Percentiles rank a stretch among this genome's conserved stretches.
Conservation (phyloP, 1,140 invertebrate species). For the Eumaeus atala region DNA sequence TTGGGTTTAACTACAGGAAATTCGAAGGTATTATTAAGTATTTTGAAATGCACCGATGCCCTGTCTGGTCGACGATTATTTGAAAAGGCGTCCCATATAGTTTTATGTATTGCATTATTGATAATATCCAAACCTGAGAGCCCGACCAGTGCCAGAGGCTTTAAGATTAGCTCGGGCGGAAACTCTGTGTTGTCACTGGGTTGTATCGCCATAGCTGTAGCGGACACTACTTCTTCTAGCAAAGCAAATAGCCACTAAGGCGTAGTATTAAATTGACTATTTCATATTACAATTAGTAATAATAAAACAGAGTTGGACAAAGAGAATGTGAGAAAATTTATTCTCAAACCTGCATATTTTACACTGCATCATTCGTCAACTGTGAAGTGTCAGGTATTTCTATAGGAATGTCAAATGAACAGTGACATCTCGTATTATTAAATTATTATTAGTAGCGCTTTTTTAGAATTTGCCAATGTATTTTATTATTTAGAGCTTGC, state of each 20-base stretch:
- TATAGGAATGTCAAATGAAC: neutral
- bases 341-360: conserved; percentile 13
- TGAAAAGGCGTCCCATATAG: conserved; percentile 94
- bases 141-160: conserved; percentile 88
- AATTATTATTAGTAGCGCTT: neutral
- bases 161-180: conserved; percentile 83
- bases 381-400: conserved; percentile 16
- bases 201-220: conserved; percentile 56
- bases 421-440: neutral
- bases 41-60: conserved; percentile 89
- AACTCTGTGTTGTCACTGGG: conserved; percentile 78
- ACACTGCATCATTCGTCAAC: conserved; percentile 35
- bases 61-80: conserved; percentile 86
- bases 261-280: conserved; percentile 17
- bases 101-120: conserved; percentile 89
- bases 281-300: conserved; percentile 30
- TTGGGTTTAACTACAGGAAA: conserved; percentile 94
- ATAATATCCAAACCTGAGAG: conserved; percentile 89
- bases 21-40: conserved; percentile 84
- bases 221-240: conserved; percentile 11
- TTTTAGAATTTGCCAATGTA: too few species aligned
- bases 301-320: neutral
- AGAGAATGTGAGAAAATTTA: conserved; percentile 9
- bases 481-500: too few species aligned
- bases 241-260: conserved; percentile 12